Percentiles rank a stretch among this genome's conserved stretches.
Conservation (phyloP, 2,888 invertebrate genomes). For the Drosophila bunnanda region DNA sequence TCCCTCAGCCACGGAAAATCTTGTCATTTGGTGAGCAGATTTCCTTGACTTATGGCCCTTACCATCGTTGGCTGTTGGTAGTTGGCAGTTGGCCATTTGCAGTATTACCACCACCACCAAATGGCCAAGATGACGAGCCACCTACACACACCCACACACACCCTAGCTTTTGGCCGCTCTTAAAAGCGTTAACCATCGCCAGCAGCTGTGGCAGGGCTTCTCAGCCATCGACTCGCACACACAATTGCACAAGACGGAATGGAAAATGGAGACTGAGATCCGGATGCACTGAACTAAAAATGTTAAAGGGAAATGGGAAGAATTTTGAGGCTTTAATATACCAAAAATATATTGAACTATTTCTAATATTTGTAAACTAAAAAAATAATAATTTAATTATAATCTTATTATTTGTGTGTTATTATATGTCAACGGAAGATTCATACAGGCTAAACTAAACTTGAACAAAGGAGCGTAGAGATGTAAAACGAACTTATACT, state of each 20-base stretch:
- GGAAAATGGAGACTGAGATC: constrained; percentile 21
- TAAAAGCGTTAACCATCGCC: constrained; percentile 60
- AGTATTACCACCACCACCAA: constrained; percentile 14
- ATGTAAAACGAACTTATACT: too few species aligned
- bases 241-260: constrained; percentile 19
- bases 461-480: too few species aligned
- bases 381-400: too few species aligned
- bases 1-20: constrained; percentile 41
- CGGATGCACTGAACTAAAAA: neutral
- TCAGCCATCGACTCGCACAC: constrained; percentile 30
- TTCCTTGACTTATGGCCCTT: constrained; percentile 61
- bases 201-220: constrained; percentile 75
- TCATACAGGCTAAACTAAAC: too few species aligned
- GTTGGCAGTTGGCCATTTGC: constrained; percentile 31
- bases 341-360: too few species aligned
- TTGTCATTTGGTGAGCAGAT: constrained; percentile 67
- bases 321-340: neutral
- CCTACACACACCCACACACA: constrained; percentile 3
- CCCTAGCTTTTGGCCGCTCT: constrained; percentile 14
- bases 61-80: constrained; percentile 32
- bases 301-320: neutral
- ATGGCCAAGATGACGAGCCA: constrained; percentile 37
- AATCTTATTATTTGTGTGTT: too few species aligned
- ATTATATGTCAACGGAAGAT: too few species aligned
- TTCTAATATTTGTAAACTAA: too few species aligned